Conservation (phyloP, 2,797 vertebrate genomes). For the Allobates femoralis region DNA sequence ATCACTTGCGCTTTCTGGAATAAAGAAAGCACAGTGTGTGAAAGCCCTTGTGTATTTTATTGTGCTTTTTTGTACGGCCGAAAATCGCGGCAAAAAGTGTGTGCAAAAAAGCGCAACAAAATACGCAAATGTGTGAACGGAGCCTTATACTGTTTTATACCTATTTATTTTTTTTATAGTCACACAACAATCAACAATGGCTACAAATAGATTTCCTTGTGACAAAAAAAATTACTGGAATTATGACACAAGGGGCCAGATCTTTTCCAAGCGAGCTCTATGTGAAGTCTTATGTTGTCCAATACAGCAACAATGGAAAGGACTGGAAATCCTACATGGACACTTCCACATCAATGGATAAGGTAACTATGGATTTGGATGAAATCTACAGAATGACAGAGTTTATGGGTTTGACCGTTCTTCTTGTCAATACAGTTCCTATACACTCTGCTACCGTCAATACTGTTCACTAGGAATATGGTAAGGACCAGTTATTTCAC, state of each 20-base stretch:
- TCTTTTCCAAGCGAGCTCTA: conserved; percentile 82
- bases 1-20: too few species aligned
- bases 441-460: background rate
- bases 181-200: conserved; percentile 86
- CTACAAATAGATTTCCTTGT: conserved; percentile 88
- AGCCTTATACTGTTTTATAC: background rate
- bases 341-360: conserved; percentile 72
- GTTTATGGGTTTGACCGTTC: background rate
- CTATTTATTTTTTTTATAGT: conserved; percentile 70
- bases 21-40: too few species aligned
- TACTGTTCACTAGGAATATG: background rate
- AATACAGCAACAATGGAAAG: conserved; percentile 82
- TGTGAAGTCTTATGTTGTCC: conserved; percentile 81
- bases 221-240: conserved; percentile 90
- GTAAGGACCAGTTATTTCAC: too few species aligned
- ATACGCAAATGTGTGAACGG: too few species aligned
- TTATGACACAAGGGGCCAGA: conserved; percentile 89
- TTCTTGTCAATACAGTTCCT: background rate
- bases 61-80: too few species aligned
- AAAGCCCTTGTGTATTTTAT: too few species aligned
- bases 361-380: conserved; percentile 75
- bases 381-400: background rate
- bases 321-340: conserved; percentile 84
- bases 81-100: too few species aligned
- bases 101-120: too few species aligned